Base-by-base conservation (phyloP, 2,888 invertebrate genomes). In the Anodontia alba region DNA sequence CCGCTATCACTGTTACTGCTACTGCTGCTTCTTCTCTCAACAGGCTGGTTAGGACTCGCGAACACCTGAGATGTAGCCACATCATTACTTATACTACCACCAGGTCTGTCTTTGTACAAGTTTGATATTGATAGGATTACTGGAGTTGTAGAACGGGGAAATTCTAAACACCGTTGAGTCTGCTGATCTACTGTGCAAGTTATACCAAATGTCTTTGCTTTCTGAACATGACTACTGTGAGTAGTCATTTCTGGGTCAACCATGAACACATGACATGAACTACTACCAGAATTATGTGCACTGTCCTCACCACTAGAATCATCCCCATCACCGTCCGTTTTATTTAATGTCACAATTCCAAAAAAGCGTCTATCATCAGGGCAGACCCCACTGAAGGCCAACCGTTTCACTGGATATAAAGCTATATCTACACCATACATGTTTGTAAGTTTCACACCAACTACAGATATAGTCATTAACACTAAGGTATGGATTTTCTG, bases 221-320 rank as follows among this genome's bases (percentile, higher is more conserved):
- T 96, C n/a, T 96, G 95, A 1, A 96, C 95, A 94, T 99, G 99
- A 62, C 96, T 96, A 38, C 96, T 96, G 93, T 99, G 99, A 80
- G 97, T 97, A 3, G 96, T 96, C 89, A 98, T 95, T 94, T 98
- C 97, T 0, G 98, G 96, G 93, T 99, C 98, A 12, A 98, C 97
- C 80, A 98, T 98, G 94, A 99, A 99, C 0, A 99, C 98, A 94
- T 99, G 99, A 92, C 99, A 98, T 73, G 98, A 98, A 92, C 97
- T 97, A 78, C 91, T 91, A 75, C 93, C 90, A 57, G 90, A 84
- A 79, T 91, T 91, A 69, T 93, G 93, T 38, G 84, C 84, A 70
- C 86, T 88, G 43, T 90, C 91, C 43, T 89, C 79, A 49, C 89
- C 89, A 77, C 87, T 90, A 38, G 80, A 79, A 67, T 62, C 62